Conservation (phyloP, 2,888 invertebrate genomes). For the Chloroclysta siterata region DNA sequence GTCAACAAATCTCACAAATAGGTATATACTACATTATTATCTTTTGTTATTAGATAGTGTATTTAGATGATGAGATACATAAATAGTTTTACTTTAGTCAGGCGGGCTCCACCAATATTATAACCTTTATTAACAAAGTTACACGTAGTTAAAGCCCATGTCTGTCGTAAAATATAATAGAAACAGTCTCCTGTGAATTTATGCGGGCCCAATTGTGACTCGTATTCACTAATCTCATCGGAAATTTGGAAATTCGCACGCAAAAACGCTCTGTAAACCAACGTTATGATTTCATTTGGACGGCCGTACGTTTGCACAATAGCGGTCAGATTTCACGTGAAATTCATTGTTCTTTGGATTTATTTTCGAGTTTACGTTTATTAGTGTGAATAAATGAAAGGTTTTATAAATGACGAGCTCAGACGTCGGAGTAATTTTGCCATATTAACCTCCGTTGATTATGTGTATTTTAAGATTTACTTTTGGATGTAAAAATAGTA, state of each 20-base stretch:
- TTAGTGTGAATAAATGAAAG: background rate
- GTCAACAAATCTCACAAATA: no score
- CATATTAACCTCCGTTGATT: no score
- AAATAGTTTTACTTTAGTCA: conserved; percentile 47
- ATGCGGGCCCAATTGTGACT: conserved; percentile 65
- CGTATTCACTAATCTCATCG: conserved; percentile 56
- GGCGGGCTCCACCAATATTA: conserved; percentile 53
- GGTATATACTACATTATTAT: no score
- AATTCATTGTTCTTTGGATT: conserved; percentile 17
- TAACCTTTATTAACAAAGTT: conserved; percentile 82
- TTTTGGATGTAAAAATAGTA: no score
- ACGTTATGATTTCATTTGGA: conserved; percentile 48
- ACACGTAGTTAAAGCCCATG: conserved; percentile 65
- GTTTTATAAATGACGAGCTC: background rate
- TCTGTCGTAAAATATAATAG: conserved; percentile 81
- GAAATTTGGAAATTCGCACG: conserved; percentile 50
- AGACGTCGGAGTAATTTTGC: background rate
- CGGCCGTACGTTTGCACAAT: conserved; percentile 28
- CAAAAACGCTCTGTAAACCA: conserved; percentile 49
- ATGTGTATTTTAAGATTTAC: no score
- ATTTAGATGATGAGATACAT: conserved; percentile 29
- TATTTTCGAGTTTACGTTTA: conserved; percentile 3
- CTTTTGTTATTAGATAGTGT: no score
- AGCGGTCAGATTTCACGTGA: conserved; percentile 19
- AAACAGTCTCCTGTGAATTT: conserved; percentile 71